These are phyloP conservation scores for Oedothorax gibbosus DNA, from an alignment of 1,140 invertebrate genomes.

Conservation along the genomic window DNA sequence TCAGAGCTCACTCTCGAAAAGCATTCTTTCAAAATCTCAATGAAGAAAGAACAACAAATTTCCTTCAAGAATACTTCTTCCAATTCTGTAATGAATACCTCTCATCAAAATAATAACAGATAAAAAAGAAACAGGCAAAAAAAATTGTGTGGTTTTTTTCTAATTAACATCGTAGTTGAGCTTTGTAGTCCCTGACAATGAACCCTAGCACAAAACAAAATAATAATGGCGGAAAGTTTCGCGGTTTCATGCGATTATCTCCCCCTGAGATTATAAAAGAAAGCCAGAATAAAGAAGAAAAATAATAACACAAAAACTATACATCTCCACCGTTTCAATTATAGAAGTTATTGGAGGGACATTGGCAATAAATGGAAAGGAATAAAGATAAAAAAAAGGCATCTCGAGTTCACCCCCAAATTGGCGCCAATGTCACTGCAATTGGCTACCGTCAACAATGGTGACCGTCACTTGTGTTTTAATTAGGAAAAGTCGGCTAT, in stretches of 20 bases:
- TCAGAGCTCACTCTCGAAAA: too few species aligned
- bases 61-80: constrained; percentile 2
- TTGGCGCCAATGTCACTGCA: constrained; percentile 59
- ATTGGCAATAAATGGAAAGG: constrained; percentile 45
- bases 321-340: constrained; percentile 13
- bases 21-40: too few species aligned
- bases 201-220: constrained; percentile 5
- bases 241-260: constrained; percentile 47
- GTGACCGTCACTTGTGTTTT: constrained; percentile 34
- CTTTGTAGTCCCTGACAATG: constrained; percentile 39
- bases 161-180: constrained; percentile 45
- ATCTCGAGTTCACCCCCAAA: constrained; percentile 25
- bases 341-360: constrained; percentile 42
- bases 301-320: neutral
- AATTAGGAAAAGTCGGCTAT: constrained; percentile 43
- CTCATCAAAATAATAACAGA: neutral
- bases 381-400: constrained; percentile 20
- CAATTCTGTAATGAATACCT: neutral
- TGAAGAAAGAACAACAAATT: too few species aligned
- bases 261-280: constrained; percentile 15
- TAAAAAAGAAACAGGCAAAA: neutral
- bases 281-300: constrained; percentile 3
- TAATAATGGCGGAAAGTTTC: constrained; percentile 14
- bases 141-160: neutral
- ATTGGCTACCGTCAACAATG: constrained; percentile 37